Evolutionary conservation across 1,140 invertebrate genomes (phyloP).

Genomic region (Delia radicum): DNA sequence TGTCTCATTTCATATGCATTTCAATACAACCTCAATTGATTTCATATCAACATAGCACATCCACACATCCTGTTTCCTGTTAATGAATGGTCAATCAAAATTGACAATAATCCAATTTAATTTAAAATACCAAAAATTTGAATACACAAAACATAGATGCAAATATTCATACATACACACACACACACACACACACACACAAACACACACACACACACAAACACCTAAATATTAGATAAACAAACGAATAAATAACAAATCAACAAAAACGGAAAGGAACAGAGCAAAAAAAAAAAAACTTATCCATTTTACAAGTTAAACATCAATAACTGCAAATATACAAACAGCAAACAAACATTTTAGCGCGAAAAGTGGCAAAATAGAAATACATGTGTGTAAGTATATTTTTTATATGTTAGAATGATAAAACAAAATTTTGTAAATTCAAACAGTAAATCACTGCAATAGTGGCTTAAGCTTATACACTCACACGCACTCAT

Average conservation of each 20-base stretch:
- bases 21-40: conserved; percentile 16
- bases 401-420: background rate
- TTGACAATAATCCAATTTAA: conserved; percentile 20
- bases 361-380: background rate
- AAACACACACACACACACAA: background rate
- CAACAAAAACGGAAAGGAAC: background rate
- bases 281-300: background rate
- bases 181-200: background rate
- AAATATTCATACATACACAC: background rate
- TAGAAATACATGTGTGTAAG: background rate
- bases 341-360: background rate
- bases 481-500: too few relatives aligned
- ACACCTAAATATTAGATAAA: too few relatives aligned
- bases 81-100: conserved; percentile 24
- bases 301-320: conserved; percentile 1
- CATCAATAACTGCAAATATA: background rate
- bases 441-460: background rate
- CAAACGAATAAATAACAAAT: background rate
- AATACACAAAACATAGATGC: background rate
- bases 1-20: background rate
- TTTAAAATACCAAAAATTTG: background rate
- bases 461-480: too few relatives aligned
- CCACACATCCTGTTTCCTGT: conserved; percentile 17
- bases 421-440: background rate
- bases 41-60: background rate